Conservation (phyloP, 2,113 vertebrate species). For the Dasypus novemcinctus region DNA sequence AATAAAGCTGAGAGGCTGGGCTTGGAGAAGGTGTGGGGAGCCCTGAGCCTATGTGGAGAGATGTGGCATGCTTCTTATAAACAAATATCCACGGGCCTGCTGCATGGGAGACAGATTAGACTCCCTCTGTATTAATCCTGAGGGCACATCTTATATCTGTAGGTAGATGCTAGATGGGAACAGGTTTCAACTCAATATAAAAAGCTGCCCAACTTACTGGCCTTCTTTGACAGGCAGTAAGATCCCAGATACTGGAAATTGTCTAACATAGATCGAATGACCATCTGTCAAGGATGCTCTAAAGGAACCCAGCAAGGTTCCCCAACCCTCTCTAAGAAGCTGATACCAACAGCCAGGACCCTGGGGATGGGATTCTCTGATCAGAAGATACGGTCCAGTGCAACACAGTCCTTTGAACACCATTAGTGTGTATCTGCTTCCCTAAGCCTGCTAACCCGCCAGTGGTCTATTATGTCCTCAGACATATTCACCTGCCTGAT, state of each 20-base stretch:
- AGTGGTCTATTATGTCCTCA: background rate
- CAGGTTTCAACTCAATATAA: background rate
- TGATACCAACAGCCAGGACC: background rate
- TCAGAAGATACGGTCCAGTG: background rate
- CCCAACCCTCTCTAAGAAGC: background rate
- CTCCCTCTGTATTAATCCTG: background rate
- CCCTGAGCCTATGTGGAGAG: rapidly evolving
- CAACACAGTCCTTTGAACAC: background rate
- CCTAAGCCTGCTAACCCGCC: background rate
- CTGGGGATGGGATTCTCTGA: background rate
- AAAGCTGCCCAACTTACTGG: background rate
- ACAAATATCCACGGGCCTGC: background rate
- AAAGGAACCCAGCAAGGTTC: too few relatives aligned
- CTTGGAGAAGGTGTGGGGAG: background rate
- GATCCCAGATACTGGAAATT: background rate
- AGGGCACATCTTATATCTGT: background rate
- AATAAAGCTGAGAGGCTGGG: background rate
- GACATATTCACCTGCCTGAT: background rate
- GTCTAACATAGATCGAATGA: background rate
- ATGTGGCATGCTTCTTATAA: background rate
- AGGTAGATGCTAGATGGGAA: background rate
- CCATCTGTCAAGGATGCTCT: background rate
- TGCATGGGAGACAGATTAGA: background rate
- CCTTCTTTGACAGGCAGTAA: background rate
- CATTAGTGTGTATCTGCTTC: background rate